A percentile compares a stretch with the other conserved stretches of the same genome.
Conservation (phyloP, 35 echinoderm and acorn worm genomes). For the Acanthaster planci region DNA sequence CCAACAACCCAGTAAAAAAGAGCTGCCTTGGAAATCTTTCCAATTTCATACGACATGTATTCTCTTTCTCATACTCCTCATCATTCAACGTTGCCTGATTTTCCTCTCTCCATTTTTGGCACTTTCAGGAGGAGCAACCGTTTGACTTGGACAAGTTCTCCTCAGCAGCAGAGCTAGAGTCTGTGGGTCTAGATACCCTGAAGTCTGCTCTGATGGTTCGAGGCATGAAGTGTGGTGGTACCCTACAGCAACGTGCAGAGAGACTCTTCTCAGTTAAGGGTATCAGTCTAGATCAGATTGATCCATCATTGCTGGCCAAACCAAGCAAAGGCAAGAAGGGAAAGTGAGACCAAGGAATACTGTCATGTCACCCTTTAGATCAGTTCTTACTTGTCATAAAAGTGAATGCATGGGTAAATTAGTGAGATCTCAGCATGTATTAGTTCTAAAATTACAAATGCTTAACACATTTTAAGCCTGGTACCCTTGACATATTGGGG, state of each 20-base stretch:
- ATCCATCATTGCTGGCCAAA: constrained; percentile 79
- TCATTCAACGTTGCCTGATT: not conserved
- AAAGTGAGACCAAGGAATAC: constrained; percentile 15
- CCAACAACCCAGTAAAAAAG: too few species aligned
- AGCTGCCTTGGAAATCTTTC: not conserved
- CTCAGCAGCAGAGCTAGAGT: constrained; percentile 65
- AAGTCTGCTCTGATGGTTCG: constrained; percentile 77
- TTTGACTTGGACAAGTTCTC: constrained; percentile 64
- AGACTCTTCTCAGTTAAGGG: constrained; percentile 82
- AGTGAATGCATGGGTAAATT: too few species aligned
- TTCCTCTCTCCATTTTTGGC: not conserved
- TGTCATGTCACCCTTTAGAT: not conserved
- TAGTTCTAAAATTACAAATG: too few species aligned
- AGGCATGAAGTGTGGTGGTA: constrained; percentile 97
- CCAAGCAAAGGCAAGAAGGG: constrained; percentile 67
- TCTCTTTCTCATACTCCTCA: not conserved
- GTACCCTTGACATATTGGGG: too few species aligned
- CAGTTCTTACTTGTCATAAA: too few species aligned
- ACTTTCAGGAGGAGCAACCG: constrained; percentile 43
- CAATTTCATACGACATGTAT: not conserved
- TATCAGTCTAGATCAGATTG: constrained; percentile 69
- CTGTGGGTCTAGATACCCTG: constrained; percentile 73
- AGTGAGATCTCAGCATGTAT: too few species aligned
- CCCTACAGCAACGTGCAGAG: constrained; percentile 82
- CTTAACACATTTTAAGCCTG: too few species aligned